phyloP scores from a whole-genome alignment of 2,797 vertebrate species.

The Halcyon badia region DNA sequence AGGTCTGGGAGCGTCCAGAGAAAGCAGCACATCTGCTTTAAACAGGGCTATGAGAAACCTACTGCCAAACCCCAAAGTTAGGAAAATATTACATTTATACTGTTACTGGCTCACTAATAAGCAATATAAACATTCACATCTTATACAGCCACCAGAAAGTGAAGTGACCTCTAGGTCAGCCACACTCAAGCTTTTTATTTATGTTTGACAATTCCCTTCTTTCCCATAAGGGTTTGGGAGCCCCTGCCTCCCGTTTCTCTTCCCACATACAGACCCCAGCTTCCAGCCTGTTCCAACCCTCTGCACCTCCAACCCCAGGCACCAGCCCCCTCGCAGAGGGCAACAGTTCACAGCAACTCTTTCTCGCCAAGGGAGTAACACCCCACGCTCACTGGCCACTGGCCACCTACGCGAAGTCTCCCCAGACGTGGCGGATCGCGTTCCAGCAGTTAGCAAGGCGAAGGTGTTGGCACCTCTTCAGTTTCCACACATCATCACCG shows the following conservation, averaged over 20 bases:
- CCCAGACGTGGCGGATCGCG: background rate
- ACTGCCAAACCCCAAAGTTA: background rate
- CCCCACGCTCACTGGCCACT: background rate
- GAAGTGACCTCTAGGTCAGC: background rate
- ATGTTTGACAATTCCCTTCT: background rate
- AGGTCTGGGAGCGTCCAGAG: background rate
- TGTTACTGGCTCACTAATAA: background rate
- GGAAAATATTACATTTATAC: background rate
- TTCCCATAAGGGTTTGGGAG: background rate
- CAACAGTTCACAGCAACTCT: background rate
- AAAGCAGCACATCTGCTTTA: background rate
- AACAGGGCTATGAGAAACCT: background rate
- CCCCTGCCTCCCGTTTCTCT: background rate
- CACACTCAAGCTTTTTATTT: background rate
- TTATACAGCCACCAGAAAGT: background rate
- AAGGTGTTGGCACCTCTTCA: background rate
- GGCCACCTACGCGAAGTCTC: background rate
- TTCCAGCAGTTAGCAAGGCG: background rate
- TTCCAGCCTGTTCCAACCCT: background rate
- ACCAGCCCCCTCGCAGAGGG: fast-evolving
- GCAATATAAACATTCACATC: background rate
- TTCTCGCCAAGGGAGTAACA: background rate
- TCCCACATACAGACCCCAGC: background rate
- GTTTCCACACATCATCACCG: background rate
- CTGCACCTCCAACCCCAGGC: background rate